Conservation (phyloP, 2,113 vertebrate genomes). For the Macquaria australasica region DNA sequence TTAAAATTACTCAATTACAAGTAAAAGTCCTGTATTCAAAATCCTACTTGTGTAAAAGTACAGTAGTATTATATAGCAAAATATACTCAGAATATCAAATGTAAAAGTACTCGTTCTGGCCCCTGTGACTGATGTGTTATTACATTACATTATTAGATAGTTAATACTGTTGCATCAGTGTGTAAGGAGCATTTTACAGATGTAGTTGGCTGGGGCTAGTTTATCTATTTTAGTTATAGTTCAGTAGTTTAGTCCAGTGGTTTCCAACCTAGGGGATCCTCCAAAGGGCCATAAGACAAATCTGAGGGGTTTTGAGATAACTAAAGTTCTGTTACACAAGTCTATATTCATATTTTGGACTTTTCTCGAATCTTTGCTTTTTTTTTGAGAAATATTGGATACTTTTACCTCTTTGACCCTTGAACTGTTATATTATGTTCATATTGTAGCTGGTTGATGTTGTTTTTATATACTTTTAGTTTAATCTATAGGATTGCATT, state of each 20-base stretch:
- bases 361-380: background rate
- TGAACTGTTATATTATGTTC: background rate
- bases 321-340: background rate
- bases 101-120: too few relatives aligned
- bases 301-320: background rate
- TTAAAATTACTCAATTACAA: background rate
- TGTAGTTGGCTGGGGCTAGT: background rate
- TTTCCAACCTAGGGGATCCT: background rate
- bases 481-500: background rate
- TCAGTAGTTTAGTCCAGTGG: background rate
- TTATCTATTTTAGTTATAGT: too few relatives aligned
- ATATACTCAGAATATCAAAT: too few relatives aligned
- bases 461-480: background rate
- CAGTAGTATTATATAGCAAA: too few relatives aligned
- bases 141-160: background rate
- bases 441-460: background rate
- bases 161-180: background rate
- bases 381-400: background rate
- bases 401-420: background rate
- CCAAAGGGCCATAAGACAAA: background rate
- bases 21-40: too few relatives aligned
- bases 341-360: background rate
- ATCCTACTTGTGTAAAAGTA: too few relatives aligned
- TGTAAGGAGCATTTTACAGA: background rate
- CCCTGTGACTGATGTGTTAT: too few relatives aligned